Evolutionary conservation across 2,888 invertebrate species (phyloP), one percentile per base, ranked within the genome.

Genomic region (Oasisia sp.): DNA sequence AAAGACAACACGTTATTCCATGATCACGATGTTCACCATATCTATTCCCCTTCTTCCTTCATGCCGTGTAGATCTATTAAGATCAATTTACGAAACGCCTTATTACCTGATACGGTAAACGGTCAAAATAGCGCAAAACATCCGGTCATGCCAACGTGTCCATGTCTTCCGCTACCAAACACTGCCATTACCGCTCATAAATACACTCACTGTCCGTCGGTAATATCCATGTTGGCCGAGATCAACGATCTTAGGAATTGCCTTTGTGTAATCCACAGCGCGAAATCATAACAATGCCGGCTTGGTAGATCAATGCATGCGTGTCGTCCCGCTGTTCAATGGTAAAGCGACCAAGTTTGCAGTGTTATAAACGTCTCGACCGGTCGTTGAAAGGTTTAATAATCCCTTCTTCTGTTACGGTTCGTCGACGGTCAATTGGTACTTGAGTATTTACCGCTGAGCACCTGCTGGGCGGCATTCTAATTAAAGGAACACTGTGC

Each of bases 401-500:
- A 74, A 74, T 74, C 74, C 74, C 74, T 74, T 74, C 74, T 27
- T 19, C 19, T 74, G 74, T 74, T 74, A 74, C 74, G 74, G 74
- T 74, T 74, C 74, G 74, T 19, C 27, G 74, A 14, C 74, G 74
- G 74, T 74, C 74, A 74, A 74, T 74, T 74, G 74, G 74, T 74
- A 74, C 74, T 74, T 74, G 74, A 74, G 74, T 74, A 7, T 74
- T 74, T 74, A 74, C 74, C 19, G 74, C 74, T n/a, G 74, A 19
- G 74, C 74, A 74, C 74, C 74, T 19, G 74, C 74, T 74, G 74
- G 7, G 74, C 27, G 74, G 27, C 7, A 74, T 74, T 74, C 74
- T 74, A 74, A 74, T 74, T 74, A 74, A 50, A 74, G 74, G 74
- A 74, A 74, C 74, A 74, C 7, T 74, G n/a, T 74, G 74, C 74